Evolutionary conservation across 1,140 invertebrate species (phyloP).

Genomic region (Drosophila bifasciata): DNA sequence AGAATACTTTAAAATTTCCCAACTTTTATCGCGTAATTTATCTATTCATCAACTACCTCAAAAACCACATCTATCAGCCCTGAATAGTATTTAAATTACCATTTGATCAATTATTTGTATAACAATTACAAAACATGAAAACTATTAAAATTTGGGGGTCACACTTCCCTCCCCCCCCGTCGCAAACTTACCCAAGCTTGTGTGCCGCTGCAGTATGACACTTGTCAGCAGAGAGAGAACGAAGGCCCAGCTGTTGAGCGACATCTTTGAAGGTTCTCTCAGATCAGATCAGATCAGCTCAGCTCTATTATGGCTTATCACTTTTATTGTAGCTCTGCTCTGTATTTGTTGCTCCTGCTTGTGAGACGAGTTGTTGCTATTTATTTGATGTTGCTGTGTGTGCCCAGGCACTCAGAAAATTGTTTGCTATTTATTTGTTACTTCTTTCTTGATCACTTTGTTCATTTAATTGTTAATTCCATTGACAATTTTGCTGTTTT

Average conservation of each 20-base stretch:
- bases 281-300: slow-evolving; percentile 18
- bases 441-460: slow-evolving; percentile 14
- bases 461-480: slow-evolving; percentile 56
- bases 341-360: slow-evolving; percentile 23
- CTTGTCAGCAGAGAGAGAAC: slow-evolving; percentile 42
- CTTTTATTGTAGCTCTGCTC: slow-evolving; percentile 1
- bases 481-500: slow-evolving; percentile 54
- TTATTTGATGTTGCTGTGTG: slow-evolving; percentile 15
- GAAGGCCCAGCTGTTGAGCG: slow-evolving; percentile 29
- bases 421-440: slow-evolving; percentile 42
- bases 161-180: too few relatives aligned
- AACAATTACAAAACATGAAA: slow-evolving; percentile 32
- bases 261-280: slow-evolving; percentile 36
- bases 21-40: too few relatives aligned
- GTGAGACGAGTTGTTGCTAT: background rate
- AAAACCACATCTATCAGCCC: background rate
- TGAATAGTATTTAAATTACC: slow-evolving; percentile 43
- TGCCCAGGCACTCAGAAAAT: slow-evolving; percentile 52
- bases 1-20: too few relatives aligned
- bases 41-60: background rate
- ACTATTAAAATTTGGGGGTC: background rate
- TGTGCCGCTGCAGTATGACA: slow-evolving; percentile 39
- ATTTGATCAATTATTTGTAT: slow-evolving; percentile 38
- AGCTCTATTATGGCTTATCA: slow-evolving; percentile 10
- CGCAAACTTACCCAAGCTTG: slow-evolving; percentile 50